Evolutionary conservation across 2,797 vertebrate species (phyloP).

Genomic region (Merluccius polli): DNA sequence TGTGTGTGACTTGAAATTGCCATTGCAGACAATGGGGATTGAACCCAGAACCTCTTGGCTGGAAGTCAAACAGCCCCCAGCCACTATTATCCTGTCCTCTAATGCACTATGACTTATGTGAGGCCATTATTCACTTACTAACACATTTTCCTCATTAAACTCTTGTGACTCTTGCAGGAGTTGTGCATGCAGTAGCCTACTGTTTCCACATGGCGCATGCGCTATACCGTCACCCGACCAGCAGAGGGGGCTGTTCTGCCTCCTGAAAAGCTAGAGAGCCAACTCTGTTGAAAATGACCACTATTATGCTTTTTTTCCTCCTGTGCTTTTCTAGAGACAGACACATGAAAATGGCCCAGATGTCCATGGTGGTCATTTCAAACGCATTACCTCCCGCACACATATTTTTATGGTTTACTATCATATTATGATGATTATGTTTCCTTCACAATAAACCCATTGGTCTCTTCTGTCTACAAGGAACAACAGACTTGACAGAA

Average conservation of each 20-base stretch:
- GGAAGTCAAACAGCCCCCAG: too few relatives aligned
- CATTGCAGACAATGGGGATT: not conserved
- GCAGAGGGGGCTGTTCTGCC: conserved; percentile 77
- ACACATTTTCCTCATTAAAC: conserved; percentile 46
- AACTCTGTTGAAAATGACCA: conserved; percentile 14
- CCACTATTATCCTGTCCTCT: too few relatives aligned
- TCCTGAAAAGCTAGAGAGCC: conserved; percentile 69
- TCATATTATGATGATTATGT: not conserved
- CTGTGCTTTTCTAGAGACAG: not conserved
- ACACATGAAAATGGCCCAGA: too few relatives aligned
- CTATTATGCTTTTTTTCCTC: not conserved
- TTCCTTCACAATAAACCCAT: not conserved
- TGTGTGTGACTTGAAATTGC: not conserved
- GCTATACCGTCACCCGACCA: conserved; percentile 73
- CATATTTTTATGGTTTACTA: not conserved
- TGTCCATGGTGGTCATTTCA: not conserved
- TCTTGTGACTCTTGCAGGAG: conserved; percentile 69
- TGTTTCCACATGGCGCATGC: conserved; percentile 59
- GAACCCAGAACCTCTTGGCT: not conserved
- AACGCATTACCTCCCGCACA: not conserved
- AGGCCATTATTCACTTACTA: not conserved
- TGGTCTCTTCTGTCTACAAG: not conserved
- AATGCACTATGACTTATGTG: not conserved
- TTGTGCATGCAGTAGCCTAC: conserved; percentile 59
- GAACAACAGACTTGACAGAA: too few relatives aligned